A percentile compares a stretch with the other conserved stretches of the same genome.
Conservation (phyloP, 1,140 invertebrate species). For the Drosophila kepulauana region DNA sequence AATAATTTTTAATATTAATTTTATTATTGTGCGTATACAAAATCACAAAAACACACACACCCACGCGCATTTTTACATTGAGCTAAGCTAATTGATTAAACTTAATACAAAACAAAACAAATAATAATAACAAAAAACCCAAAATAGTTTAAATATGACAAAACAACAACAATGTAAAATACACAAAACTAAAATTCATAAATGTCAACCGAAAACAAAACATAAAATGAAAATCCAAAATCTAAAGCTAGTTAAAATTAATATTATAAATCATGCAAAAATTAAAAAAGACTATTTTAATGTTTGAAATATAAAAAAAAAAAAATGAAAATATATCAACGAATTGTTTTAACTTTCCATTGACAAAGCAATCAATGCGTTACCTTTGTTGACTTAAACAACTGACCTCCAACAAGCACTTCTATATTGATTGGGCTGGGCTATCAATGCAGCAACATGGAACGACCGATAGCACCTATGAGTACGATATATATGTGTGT, state of each 20-base stretch:
- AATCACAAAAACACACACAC: constrained; percentile 42
- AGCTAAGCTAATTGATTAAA: constrained; percentile 84
- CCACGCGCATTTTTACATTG: constrained; percentile 74
- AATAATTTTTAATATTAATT: constrained; percentile 84
- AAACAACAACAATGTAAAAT: constrained; percentile 75
- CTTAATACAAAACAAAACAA: constrained; percentile 62
- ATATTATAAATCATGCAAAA: constrained; percentile 74
- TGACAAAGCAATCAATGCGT: constrained; percentile 34
- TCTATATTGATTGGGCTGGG: constrained; percentile 73
- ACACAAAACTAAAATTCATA: constrained; percentile 75
- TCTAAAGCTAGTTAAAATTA: constrained; percentile 84
- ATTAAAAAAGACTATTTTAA: constrained; percentile 79
- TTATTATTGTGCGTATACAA: constrained; percentile 71
- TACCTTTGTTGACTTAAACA: constrained; percentile 69
- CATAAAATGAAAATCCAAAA: constrained; percentile 65
- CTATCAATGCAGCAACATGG: constrained; percentile 36
- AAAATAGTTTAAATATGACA: constrained; percentile 66
- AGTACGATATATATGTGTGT: neutral
- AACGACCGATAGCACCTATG: constrained; percentile 60
- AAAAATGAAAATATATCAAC: constrained; percentile 49
- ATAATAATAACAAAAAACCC: constrained; percentile 39
- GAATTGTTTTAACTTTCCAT: constrained; percentile 63
- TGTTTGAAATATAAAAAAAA: constrained; percentile 82
- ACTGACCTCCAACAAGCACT: constrained; percentile 84
- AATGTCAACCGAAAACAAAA: constrained; percentile 64